phyloP scores from a whole-genome alignment of 2,797 vertebrate genomes.

The Toxotes lorentzi region DNA sequence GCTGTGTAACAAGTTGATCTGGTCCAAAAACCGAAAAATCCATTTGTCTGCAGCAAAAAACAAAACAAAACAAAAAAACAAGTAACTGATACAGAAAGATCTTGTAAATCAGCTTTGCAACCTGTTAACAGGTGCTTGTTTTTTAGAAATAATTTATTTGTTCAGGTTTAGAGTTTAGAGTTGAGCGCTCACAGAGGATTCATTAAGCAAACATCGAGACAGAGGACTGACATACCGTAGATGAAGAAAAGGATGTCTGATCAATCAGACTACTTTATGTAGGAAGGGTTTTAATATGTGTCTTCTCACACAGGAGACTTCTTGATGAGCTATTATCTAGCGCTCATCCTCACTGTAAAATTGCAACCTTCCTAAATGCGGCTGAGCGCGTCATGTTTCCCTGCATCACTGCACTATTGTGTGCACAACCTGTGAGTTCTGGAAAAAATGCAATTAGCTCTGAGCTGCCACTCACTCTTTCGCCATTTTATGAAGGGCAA shows the following conservation, averaged over 20 bases:
- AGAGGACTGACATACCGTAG: slow-evolving; percentile 33
- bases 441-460: slow-evolving; percentile 62
- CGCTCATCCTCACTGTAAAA: slow-evolving; percentile 54
- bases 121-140: neutral
- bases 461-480: slow-evolving; percentile 52
- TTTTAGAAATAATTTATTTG: slow-evolving; percentile 2
- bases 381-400: slow-evolving; percentile 51
- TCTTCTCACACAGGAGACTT: slow-evolving; percentile 58
- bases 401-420: slow-evolving; percentile 58
- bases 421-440: slow-evolving; percentile 59
- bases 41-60: slow-evolving; percentile 12
- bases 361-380: slow-evolving; percentile 48
- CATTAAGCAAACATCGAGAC: slow-evolving; percentile 45
- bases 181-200: slow-evolving; percentile 17
- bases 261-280: slow-evolving; percentile 70
- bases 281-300: slow-evolving; percentile 55
- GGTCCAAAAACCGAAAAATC: slow-evolving; percentile 6
- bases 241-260: slow-evolving; percentile 56
- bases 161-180: slow-evolving; percentile 13
- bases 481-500: slow-evolving; percentile 62
- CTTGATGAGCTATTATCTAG: slow-evolving; percentile 77
- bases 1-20: slow-evolving; percentile 24
- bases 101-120: neutral
- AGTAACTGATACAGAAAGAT: neutral
- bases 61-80: no score